Conservation (phyloP, 1,140 invertebrate genomes). For the Streblospio benedicti region DNA sequence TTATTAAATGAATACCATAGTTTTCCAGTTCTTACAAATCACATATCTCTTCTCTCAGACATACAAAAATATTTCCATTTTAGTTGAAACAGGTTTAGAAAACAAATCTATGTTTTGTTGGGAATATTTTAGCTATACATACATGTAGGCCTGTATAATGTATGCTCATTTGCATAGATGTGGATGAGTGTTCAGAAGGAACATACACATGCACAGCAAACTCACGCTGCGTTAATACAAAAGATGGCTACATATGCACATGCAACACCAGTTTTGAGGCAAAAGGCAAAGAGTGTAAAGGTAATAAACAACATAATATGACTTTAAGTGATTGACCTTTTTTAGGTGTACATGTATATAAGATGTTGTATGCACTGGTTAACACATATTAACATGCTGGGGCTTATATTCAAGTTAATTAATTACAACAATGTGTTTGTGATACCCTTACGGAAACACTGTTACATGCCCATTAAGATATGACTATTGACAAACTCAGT, state of each 20-base stretch:
- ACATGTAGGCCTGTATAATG: too few species aligned
- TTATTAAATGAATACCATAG: background rate
- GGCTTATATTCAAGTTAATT: too few species aligned
- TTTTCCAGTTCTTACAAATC: background rate
- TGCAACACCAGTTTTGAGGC: background rate
- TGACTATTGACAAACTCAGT: too few species aligned
- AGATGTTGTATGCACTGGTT: background rate
- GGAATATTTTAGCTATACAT: too few species aligned
- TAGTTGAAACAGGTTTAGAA: background rate
- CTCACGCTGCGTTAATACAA: background rate
- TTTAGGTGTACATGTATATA: background rate
- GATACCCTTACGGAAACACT: too few species aligned
- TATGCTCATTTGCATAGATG: background rate
- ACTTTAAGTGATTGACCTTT: background rate
- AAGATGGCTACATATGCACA: background rate
- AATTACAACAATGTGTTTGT: background rate
- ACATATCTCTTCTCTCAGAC: background rate
- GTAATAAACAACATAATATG: background rate
- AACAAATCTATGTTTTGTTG: too few species aligned
- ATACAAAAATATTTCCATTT: background rate
- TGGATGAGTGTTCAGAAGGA: background rate
- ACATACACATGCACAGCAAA: background rate
- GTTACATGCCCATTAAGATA: too few species aligned
- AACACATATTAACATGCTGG: background rate
- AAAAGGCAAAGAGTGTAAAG: background rate